Percentiles rank a stretch among this genome's conserved stretches.
Evolutionary conservation across 1,140 invertebrate genomes (phyloP).

Genomic region (Plodia interpunctella): DNA sequence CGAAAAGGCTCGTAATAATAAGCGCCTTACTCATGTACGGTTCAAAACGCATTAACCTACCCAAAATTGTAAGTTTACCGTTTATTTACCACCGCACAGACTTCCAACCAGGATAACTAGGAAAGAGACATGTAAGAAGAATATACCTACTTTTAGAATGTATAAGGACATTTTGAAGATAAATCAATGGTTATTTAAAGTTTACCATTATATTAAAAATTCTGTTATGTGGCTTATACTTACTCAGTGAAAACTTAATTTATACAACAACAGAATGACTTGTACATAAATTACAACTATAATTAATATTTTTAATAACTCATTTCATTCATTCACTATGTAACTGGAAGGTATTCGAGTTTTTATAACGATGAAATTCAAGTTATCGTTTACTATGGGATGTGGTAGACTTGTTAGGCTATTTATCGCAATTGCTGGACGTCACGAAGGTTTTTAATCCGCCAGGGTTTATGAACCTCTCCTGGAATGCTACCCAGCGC

Average conservation of each 20-base stretch:
- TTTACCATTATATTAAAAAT: no score
- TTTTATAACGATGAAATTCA: not conserved
- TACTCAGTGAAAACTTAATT: no score
- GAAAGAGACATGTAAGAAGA: no score
- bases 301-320: not conserved
- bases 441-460: slow-evolving; percentile 47
- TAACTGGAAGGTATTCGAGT: not conserved
- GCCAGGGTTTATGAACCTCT: slow-evolving; percentile 45
- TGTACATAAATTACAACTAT: not conserved
- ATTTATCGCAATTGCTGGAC: slow-evolving; percentile 28
- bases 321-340: not conserved
- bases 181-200: no score
- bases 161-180: no score
- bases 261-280: not conserved
- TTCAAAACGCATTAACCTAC: no score
- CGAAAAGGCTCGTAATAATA: not conserved
- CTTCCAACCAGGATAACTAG: no score
- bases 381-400: not conserved
- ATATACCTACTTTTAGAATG: no score
- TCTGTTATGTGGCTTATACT: no score
- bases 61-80: no score
- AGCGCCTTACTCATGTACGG: no score
- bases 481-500: slow-evolving; percentile 56
- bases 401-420: not conserved
- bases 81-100: no score